Base-by-base conservation (phyloP, 2,113 vertebrate species). In the Ariopsis seemanni region DNA sequence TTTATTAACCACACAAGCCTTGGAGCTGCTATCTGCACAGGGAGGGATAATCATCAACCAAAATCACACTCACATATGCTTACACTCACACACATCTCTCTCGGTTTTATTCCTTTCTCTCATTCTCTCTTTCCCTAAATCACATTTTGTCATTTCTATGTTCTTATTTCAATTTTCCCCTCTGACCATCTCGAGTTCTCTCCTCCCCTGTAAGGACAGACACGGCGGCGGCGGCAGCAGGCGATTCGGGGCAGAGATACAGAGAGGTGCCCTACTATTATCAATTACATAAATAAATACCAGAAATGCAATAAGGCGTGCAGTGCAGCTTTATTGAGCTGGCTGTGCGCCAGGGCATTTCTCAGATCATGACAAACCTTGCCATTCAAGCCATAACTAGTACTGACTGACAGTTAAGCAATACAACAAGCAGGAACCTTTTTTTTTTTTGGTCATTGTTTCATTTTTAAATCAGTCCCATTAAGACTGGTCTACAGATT, bases 201-300 rank as follows among this genome's bases (percentile, higher is more conserved):
- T 57, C 34, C 14, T 52, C 50, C 60, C 77, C 57, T 77, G 82
- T 52, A 48, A 67, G 67, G 58, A 86, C 57, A 89, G 90, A 88
- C 84, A 86, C 30, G 2, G 50, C 6, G 50, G 75, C 52, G 25
- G 78, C n/a, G 34, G 80, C 84, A 65, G 69, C 71, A 75, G 34
- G 86, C 53, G n/a, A 86, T 65, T 83, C 53, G 80, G 55, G 65
- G 83, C 79, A 85, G 82, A 89, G 82, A 77, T 42, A 82, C 60
- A 27, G 53, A 84, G 69, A 85, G 84, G 63, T 89, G 87, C 87
- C 85, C 89, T 88, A 74, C 85, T 88, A 88, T 83, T 89, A 86
- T 87, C 88, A 91, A 89, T 89, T 89, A 91, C 86, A 91, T 89
- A 91, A 89, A 91, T 88, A 91, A 88, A 89, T 91, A 89, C 88